Evolutionary conservation across 2,888 invertebrate species (phyloP).

Genomic region (Exephanes ischioxanthus): DNA sequence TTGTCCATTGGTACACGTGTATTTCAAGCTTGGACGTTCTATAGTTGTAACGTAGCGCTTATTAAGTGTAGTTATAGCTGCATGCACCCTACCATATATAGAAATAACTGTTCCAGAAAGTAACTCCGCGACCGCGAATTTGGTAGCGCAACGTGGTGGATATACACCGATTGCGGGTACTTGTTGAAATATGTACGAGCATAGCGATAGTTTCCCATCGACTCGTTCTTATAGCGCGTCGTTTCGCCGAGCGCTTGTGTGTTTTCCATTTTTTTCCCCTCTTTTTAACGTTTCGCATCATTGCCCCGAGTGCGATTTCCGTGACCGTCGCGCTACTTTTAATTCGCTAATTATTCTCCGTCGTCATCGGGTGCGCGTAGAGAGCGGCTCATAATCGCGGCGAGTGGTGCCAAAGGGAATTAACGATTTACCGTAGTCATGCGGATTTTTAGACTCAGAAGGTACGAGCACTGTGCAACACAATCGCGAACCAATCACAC

Average conservation of each 20-base stretch:
- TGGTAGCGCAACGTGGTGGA: conserved; percentile 5
- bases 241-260: background rate
- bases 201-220: conserved; percentile 45
- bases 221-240: conserved; percentile 47
- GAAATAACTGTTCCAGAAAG: conserved; percentile 3
- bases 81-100: background rate
- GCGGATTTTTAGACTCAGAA: conserved; percentile 48
- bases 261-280: background rate
- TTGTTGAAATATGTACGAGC: conserved; percentile 58
- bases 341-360: conserved; percentile 19
- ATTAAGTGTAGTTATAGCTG: background rate
- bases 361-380: background rate
- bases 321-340: background rate
- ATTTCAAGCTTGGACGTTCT: background rate
- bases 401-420: background rate
- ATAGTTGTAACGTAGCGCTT: background rate
- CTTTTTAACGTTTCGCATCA: conserved; percentile 5
- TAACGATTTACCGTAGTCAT: background rate
- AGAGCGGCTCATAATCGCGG: background rate
- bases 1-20: conserved; percentile 48
- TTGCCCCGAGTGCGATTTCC: conserved; percentile 6
- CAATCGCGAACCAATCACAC: background rate
- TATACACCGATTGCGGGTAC: conserved; percentile 11
- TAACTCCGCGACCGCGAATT: conserved; percentile 34
- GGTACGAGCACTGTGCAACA: conserved; percentile 23